Percentiles rank a stretch among this genome's conserved stretches.
Conservation (phyloP, 2,888 invertebrate genomes). For the Aspidiotus rigidus region DNA sequence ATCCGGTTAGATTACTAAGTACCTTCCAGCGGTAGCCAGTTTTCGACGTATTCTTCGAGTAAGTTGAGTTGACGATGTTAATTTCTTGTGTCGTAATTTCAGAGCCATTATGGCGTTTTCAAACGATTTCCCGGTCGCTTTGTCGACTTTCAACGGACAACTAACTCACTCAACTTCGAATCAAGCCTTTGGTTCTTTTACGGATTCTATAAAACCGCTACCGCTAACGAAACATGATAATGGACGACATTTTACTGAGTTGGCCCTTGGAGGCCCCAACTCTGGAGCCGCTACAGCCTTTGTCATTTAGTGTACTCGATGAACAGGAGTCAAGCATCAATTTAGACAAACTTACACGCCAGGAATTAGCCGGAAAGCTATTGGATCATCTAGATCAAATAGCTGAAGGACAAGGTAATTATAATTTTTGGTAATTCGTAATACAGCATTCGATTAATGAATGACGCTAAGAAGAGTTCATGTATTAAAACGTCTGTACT, state of each 20-base stretch:
- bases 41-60: too few species aligned
- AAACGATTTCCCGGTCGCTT: constrained; percentile 27
- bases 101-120: constrained; percentile 74
- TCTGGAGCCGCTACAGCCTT: constrained; percentile 24
- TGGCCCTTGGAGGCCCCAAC: constrained; percentile 20
- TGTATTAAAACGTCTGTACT: too few species aligned
- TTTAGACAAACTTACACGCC: constrained; percentile 35
- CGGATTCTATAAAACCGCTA: constrained; percentile 13
- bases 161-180: too few species aligned
- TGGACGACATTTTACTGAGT: constrained; percentile 17
- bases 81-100: constrained; percentile 44
- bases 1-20: too few species aligned
- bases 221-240: constrained; percentile 8
- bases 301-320: constrained; percentile 21
- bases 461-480: too few species aligned
- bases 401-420: constrained; percentile 25
- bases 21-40: too few species aligned
- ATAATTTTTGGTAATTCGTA: background rate
- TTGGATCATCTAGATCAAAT: constrained; percentile 35
- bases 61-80: too few species aligned
- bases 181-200: constrained; percentile 1
- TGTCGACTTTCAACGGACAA: constrained; percentile 21
- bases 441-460: background rate
- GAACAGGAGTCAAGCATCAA: constrained; percentile 9
- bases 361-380: constrained; percentile 35